Base-by-base conservation (phyloP, 2,113 vertebrate species). In the Aramus guarauna region DNA sequence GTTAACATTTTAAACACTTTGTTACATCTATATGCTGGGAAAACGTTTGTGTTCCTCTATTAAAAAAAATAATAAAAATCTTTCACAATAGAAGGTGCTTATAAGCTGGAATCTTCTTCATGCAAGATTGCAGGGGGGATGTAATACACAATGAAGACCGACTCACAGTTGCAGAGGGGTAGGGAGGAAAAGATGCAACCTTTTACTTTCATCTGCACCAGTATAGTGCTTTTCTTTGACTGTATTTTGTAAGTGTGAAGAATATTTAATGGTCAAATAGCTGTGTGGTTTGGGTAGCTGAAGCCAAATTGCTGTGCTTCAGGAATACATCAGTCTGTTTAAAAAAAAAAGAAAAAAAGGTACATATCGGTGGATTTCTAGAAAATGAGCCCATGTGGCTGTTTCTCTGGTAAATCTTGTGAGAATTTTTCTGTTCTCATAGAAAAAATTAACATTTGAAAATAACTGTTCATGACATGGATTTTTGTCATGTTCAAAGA, bases 91-190 rank as follows among this genome's bases (percentile, higher is more conserved):
- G 32, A 45, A 88, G 39, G 22, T 62, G 34, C 21, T 79, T 43
- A 7, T 30, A 21, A 58, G 4, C 29, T 81, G 37, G 32, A 77
- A 18, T 41, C 63, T 41, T 56, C 36, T 45, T 68, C 4, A 0
- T 9, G 17, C 9, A 15, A 22, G 34, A 6, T 59, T 67, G 76
- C 39, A 15, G 14, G 7, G 7, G 37, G 37, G 16, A 6, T 60
- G 52, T 18, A 18, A 5, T 66, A 4, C 10, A 14, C 19, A 2
- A 2, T 4, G n/a, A 55, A 64, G 53, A 36, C 3, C 0, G 2
- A 21, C 39, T 56, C 15, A 3, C 6, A 8, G 60, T n/a, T 58
- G 48, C 22, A 16, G 50, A 59, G 37, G 32, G 24, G 27, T 43
- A 1, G 11, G 23, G 20, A 59, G 29, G 24, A 45, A 60, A 39